Percentiles rank a stretch among this genome's conserved stretches.
Evolutionary conservation across 2,113 vertebrate genomes (phyloP).

Genomic region (Phasianus colchicus): DNA sequence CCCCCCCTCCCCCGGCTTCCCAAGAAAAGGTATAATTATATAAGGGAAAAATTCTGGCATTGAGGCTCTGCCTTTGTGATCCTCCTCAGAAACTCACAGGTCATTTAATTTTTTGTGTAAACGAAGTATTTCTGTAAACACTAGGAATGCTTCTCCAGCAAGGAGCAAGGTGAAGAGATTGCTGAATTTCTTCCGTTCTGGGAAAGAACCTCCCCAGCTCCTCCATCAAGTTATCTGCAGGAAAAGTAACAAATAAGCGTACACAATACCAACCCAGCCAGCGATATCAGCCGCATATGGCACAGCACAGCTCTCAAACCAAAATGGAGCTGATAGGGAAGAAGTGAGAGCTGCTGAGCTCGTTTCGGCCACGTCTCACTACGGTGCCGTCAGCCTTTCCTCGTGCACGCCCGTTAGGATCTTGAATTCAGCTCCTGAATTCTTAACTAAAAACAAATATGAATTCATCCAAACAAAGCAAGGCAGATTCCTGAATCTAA

Average conservation of each 20-base stretch:
- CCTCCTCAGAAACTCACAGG: background rate
- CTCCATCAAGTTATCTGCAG: background rate
- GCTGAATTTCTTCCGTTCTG: background rate
- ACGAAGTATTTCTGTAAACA: background rate
- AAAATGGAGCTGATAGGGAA: background rate
- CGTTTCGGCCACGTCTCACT: background rate
- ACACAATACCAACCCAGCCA: background rate
- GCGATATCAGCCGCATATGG: background rate
- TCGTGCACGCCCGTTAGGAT: background rate
- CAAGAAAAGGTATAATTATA: background rate
- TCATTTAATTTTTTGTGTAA: background rate
- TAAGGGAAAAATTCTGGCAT: background rate
- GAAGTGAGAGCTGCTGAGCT: background rate
- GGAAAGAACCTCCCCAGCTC: background rate
- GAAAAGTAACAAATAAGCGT: background rate
- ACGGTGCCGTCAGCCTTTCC: background rate
- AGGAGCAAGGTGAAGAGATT: background rate
- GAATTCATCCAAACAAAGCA: slow-evolving; percentile 60
- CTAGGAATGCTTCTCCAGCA: background rate
- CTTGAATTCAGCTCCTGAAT: slow-evolving; percentile 30
- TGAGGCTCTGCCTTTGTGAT: background rate
- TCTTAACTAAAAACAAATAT: slow-evolving; percentile 43
- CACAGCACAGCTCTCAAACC: background rate
- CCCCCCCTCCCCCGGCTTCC: fast-evolving
- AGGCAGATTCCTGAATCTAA: slow-evolving; percentile 49